Evolutionary conservation across 2,113 vertebrate species (phyloP).

Genomic region (Deroptyus accipitrinus): DNA sequence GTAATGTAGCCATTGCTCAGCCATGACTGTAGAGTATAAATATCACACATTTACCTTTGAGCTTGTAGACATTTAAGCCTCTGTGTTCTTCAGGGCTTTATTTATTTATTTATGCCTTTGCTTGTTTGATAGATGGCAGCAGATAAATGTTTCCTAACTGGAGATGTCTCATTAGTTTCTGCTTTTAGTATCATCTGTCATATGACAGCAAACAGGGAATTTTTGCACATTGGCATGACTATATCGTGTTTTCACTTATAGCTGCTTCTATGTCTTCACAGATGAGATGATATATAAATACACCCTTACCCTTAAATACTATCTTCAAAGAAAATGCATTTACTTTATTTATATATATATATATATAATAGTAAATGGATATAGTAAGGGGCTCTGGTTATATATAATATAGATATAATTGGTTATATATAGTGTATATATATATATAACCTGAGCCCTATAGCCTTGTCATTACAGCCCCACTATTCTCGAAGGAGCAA

Average conservation of each 20-base stretch:
- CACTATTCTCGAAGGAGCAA: slow-evolving; percentile 23
- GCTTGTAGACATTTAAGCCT: background rate
- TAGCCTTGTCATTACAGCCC: background rate
- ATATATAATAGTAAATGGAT: no score
- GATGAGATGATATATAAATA: background rate
- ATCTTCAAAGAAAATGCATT: background rate
- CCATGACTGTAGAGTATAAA: background rate
- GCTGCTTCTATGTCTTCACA: background rate
- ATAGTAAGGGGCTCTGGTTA: background rate
- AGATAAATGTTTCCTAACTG: slow-evolving; percentile 47
- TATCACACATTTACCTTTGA: background rate
- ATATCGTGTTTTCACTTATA: background rate
- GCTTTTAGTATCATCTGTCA: slow-evolving; percentile 15
- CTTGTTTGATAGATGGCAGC: slow-evolving; percentile 25
- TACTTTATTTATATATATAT: background rate
- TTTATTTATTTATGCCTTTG: slow-evolving; percentile 30
- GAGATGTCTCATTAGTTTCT: slow-evolving; percentile 55
- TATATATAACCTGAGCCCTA: background rate
- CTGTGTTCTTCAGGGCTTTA: background rate
- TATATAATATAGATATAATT: background rate
- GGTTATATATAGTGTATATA: background rate
- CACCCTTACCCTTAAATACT: background rate
- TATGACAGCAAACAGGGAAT: background rate
- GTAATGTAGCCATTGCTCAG: background rate
- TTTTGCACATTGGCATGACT: background rate